Percentiles rank a stretch among this genome's conserved stretches.
phyloP scores from a whole-genome alignment of 2,113 vertebrate genomes.

The Tinamus guttatus region DNA sequence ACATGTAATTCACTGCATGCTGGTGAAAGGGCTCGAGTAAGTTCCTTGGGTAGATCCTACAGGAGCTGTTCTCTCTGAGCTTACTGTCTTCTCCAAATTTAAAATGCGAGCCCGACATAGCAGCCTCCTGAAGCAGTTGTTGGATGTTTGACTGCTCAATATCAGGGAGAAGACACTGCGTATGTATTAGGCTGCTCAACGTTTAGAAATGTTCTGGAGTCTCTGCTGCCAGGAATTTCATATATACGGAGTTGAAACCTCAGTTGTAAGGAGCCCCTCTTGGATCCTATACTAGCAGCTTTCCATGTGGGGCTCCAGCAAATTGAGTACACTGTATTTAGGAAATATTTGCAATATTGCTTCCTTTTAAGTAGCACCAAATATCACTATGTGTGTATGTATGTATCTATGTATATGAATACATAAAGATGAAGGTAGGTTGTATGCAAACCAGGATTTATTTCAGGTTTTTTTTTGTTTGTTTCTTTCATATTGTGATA shows the following conservation, averaged over 20 bases:
- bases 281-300: neutral
- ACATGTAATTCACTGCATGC: neutral
- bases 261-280: neutral
- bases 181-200: neutral
- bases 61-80: neutral
- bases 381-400: neutral
- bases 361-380: constrained; percentile 12
- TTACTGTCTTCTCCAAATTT: neutral
- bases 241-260: neutral
- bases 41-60: neutral
- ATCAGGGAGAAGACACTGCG: neutral
- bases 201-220: neutral
- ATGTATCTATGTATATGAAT: neutral
- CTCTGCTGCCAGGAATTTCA: constrained; percentile 9
- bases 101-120: neutral
- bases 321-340: neutral
- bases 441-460: neutral
- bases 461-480: neutral
- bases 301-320: neutral
- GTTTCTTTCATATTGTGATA: neutral
- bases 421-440: neutral
- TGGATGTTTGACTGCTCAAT: neutral
- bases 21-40: neutral
- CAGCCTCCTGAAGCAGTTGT: neutral
- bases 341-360: neutral